These are phyloP conservation scores for Eremophila alpestris DNA, from an alignment of 2,797 vertebrate genomes.

Conservation along the genomic window DNA sequence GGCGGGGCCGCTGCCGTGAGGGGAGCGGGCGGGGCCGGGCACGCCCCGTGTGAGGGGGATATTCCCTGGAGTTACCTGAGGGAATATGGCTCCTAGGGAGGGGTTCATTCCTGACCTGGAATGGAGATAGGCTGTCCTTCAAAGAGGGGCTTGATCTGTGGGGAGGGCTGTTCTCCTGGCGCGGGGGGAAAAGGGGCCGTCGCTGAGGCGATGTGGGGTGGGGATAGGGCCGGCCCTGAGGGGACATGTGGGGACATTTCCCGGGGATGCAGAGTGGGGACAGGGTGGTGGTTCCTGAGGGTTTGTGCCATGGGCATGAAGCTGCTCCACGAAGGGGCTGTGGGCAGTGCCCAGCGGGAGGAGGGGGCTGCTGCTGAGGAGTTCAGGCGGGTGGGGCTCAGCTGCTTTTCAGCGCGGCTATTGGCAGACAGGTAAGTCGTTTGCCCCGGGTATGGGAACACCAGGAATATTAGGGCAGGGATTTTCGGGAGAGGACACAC, in stretches of 20 bases:
- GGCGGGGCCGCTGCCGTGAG: neutral
- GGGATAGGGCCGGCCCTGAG: neutral
- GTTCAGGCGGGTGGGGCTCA: neutral
- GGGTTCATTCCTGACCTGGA: accelerated
- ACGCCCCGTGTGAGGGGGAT: accelerated
- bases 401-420: neutral
- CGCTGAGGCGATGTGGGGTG: neutral
- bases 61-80: accelerated
- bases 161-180: neutral
- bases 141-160: accelerated
- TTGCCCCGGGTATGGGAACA: neutral
- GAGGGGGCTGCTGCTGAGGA: neutral
- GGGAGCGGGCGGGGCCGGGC: accelerated
- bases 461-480: neutral
- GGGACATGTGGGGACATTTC: neutral
- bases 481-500: neutral
- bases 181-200: accelerated
- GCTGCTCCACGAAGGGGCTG: too few species aligned
- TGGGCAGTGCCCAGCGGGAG: neutral
- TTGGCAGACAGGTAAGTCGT: neutral
- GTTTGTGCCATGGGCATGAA: accelerated
- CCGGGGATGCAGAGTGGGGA: too few species aligned
- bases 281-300: neutral
- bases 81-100: accelerated
- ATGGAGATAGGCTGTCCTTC: neutral